These are phyloP conservation scores for Cyprinella venusta DNA, from an alignment of 2,797 vertebrate genomes.

Conservation along the genomic window DNA sequence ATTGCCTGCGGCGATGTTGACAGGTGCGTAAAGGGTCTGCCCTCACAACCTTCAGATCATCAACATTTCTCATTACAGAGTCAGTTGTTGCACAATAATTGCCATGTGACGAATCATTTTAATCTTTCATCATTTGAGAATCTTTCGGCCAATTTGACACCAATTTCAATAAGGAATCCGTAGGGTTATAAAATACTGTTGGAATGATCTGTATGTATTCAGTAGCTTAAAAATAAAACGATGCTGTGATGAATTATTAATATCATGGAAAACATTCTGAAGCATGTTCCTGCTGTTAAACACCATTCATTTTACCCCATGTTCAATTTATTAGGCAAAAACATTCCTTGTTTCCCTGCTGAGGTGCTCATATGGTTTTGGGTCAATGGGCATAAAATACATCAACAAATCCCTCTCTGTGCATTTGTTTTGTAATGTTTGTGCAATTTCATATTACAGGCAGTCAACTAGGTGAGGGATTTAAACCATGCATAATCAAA, in stretches of 20 bases:
- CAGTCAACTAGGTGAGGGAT: neutral
- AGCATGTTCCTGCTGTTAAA: conserved; percentile 5
- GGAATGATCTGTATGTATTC: neutral
- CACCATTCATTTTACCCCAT: conserved; percentile 15
- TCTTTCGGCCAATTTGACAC: neutral
- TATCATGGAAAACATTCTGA: conserved; percentile 20
- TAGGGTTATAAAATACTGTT: neutral
- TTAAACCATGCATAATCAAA: neutral
- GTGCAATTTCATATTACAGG: neutral
- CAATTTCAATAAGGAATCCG: neutral
- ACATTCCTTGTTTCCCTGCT: neutral
- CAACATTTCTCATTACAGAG: neutral
- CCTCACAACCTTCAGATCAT: neutral
- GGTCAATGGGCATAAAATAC: neutral
- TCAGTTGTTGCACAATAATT: conserved; percentile 1
- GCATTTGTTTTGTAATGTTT: conserved; percentile 15
- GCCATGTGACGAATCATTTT: neutral
- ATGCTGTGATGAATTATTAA: conserved; percentile 18
- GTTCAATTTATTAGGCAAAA: neutral
- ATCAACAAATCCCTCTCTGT: neutral
- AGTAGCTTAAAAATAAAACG: neutral
- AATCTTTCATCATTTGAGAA: neutral
- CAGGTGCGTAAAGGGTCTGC: neutral
- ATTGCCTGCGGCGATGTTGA: conserved; percentile 9
- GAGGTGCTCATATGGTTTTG: neutral